These are phyloP conservation scores for Aricia artaxerxes DNA, from an alignment of 2,888 invertebrate species.

Conservation along the genomic window DNA sequence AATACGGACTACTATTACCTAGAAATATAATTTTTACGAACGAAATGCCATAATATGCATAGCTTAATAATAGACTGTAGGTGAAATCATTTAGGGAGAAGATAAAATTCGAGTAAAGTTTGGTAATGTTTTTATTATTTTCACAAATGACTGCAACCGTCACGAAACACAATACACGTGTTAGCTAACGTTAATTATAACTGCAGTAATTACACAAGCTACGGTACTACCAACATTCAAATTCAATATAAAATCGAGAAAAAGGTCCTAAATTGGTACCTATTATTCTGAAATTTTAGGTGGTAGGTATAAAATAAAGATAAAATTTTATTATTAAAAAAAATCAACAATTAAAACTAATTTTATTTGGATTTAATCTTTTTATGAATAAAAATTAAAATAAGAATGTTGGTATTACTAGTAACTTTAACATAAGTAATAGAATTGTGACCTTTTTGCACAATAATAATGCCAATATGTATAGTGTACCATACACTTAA, in stretches of 20 bases:
- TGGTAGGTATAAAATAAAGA: not conserved
- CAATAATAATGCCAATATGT: not conserved
- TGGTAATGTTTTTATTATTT: constrained; percentile 77
- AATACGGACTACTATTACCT: too few species aligned
- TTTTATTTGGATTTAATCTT: not conserved
- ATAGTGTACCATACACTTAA: too few species aligned
- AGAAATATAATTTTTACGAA: too few species aligned
- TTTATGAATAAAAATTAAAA: not conserved
- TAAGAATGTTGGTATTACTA: constrained; percentile 5
- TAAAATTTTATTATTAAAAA: not conserved
- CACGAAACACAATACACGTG: constrained; percentile 77
- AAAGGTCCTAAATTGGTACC: not conserved
- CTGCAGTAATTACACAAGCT: constrained; percentile 55
- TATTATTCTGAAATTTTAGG: too few species aligned
- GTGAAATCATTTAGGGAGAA: not conserved
- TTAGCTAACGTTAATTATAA: constrained; percentile 75
- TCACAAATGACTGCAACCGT: constrained; percentile 79
- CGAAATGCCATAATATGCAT: too few species aligned
- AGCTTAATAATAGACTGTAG: too few species aligned
- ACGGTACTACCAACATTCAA: constrained; percentile 37
- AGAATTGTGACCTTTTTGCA: constrained; percentile 15
- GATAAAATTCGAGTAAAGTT: constrained; percentile 47
- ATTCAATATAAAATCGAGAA: not conserved
- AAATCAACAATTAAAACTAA: too few species aligned
- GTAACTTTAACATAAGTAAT: not conserved